Conservation (phyloP, 2,113 vertebrate species). For the Vidua macroura region DNA sequence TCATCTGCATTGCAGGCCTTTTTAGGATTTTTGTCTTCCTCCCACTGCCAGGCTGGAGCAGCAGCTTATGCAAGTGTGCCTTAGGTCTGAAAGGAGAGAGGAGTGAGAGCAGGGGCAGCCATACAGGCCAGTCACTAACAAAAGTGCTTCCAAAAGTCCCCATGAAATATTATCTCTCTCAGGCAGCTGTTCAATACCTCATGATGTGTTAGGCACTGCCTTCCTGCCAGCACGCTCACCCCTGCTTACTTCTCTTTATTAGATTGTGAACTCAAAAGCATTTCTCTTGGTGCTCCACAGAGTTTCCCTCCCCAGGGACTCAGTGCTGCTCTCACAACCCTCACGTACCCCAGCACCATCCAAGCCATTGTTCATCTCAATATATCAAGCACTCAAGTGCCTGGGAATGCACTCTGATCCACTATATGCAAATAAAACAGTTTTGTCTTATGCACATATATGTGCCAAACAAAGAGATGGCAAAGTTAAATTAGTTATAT, state of each 20-base stretch:
- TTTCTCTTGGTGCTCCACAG: neutral
- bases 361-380: neutral
- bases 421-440: neutral
- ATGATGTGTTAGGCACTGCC: neutral
- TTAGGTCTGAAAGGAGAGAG: neutral
- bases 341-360: neutral
- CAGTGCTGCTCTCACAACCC: neutral
- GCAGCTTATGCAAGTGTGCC: neutral
- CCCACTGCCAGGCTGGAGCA: neutral
- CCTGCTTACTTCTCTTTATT: neutral
- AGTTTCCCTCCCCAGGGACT: neutral
- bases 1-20: conserved; percentile 1
- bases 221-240: neutral
- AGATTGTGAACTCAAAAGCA: neutral
- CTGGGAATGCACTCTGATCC: neutral
- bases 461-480: neutral
- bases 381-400: neutral
- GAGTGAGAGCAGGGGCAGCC: neutral
- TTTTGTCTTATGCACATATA: neutral
- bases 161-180: conserved; percentile 33
- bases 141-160: conserved; percentile 31
- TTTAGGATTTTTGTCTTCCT: conserved; percentile 31
- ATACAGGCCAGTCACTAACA: neutral
- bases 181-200: conserved; percentile 45
- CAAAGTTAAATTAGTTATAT: neutral